Evolutionary conservation across 2,113 vertebrate species (phyloP).

Genomic region (Protobothrops mucrosquamatus): DNA sequence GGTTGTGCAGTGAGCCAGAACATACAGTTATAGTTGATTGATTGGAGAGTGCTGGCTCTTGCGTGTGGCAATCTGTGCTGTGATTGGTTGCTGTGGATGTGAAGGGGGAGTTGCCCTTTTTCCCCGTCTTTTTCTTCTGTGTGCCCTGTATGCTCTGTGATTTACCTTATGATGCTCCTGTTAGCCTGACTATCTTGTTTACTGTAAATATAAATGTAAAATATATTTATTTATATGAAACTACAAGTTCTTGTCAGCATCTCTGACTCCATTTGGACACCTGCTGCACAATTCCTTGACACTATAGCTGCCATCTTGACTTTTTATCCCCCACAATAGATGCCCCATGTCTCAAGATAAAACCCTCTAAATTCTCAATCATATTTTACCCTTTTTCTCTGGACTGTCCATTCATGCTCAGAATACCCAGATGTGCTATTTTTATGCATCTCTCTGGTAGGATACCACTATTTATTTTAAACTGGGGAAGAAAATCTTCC

Average conservation of each 20-base stretch:
- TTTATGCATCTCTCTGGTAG: background rate
- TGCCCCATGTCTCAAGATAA: background rate
- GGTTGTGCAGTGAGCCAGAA: background rate
- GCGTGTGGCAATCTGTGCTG: background rate
- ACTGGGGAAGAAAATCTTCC: background rate
- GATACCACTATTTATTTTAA: background rate
- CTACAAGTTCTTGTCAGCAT: background rate
- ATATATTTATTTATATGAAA: background rate
- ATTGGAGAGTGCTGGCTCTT: background rate
- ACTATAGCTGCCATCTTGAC: background rate
- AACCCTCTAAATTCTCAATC: background rate
- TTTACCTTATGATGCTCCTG: background rate
- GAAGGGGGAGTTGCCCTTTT: background rate
- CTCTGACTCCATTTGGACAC: background rate
- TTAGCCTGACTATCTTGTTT: background rate
- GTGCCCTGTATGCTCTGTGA: background rate
- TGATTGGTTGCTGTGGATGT: background rate
- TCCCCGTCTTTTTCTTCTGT: background rate
- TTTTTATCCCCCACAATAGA: background rate
- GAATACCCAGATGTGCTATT: background rate
- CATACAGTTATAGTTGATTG: background rate
- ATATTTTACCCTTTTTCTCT: background rate
- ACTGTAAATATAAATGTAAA: background rate
- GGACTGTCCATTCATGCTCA: background rate
- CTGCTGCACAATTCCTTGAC: background rate